phyloP scores from a whole-genome alignment of 2,113 vertebrate genomes.

The Phalacrocorax pelagicus region DNA sequence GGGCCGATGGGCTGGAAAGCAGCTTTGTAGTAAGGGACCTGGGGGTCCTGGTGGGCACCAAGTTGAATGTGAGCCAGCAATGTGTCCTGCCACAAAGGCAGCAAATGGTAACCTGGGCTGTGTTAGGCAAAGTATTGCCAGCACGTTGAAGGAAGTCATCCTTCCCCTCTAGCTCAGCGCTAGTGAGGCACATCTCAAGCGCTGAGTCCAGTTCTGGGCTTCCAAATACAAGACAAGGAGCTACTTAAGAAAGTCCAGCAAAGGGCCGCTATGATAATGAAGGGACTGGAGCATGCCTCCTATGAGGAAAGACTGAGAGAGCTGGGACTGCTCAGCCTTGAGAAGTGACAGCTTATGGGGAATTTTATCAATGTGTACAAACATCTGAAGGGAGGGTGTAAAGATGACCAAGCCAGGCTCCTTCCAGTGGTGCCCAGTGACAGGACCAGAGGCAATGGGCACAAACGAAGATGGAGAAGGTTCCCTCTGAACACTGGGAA shows the following conservation, averaged over 20 bases:
- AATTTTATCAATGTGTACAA: neutral
- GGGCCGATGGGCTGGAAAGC: neutral
- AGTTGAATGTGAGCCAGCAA: neutral
- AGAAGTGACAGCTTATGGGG: neutral
- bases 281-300: neutral
- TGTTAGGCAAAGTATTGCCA: neutral
- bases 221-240: neutral
- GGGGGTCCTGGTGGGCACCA: neutral
- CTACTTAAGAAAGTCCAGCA: neutral
- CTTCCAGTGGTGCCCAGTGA: neutral
- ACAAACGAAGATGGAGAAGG: neutral
- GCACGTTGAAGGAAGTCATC: neutral
- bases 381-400: neutral
- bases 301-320: neutral
- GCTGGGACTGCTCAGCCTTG: neutral
- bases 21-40: neutral
- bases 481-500: neutral
- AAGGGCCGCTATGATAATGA: neutral
- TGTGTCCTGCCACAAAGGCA: neutral
- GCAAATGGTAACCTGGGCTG: neutral
- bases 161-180: neutral
- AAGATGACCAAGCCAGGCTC: neutral
- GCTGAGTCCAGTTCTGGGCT: neutral
- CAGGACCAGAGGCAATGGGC: neutral
- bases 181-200: neutral